These are phyloP conservation scores for Stenodema calcarata DNA, from an alignment of 2,888 invertebrate species.

Conservation along the genomic window DNA sequence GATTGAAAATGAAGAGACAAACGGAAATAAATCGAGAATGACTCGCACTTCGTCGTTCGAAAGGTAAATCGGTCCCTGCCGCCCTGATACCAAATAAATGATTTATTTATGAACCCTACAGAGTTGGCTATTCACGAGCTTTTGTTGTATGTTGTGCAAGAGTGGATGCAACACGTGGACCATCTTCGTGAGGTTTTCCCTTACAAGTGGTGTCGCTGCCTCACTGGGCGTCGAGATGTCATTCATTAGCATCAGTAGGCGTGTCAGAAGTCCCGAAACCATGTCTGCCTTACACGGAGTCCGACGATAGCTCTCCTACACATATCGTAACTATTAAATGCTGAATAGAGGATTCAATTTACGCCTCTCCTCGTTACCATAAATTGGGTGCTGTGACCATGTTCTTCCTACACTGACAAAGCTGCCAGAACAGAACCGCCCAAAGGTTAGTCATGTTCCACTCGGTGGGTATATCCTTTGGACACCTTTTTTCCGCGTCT, in stretches of 20 bases:
- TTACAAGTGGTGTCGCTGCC: not conserved
- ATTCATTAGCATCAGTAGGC: slow-evolving; percentile 9
- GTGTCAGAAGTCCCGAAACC: not conserved
- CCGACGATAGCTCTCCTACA: not conserved
- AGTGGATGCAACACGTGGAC: not conserved
- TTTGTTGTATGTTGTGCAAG: not conserved
- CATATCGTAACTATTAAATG: not conserved
- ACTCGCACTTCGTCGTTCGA: not conserved
- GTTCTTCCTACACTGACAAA: not conserved
- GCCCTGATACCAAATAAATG: not conserved
- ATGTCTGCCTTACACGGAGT: not conserved
- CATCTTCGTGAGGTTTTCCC: not conserved
- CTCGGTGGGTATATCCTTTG: too few species aligned
- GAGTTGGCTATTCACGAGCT: not conserved
- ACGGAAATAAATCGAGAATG: slow-evolving; percentile 3
- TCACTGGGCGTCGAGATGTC: not conserved
- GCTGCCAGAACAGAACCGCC: too few species aligned
- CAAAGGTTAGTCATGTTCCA: too few species aligned
- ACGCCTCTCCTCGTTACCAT: not conserved
- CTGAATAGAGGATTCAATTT: not conserved
- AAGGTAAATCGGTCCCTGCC: not conserved
- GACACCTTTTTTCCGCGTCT: too few species aligned
- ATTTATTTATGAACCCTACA: slow-evolving; percentile 5
- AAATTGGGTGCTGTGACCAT: not conserved
- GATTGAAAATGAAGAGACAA: not conserved